These are phyloP conservation scores for Takifugu flavidus DNA, from an alignment of 2,113 vertebrate species.

Conservation along the genomic window DNA sequence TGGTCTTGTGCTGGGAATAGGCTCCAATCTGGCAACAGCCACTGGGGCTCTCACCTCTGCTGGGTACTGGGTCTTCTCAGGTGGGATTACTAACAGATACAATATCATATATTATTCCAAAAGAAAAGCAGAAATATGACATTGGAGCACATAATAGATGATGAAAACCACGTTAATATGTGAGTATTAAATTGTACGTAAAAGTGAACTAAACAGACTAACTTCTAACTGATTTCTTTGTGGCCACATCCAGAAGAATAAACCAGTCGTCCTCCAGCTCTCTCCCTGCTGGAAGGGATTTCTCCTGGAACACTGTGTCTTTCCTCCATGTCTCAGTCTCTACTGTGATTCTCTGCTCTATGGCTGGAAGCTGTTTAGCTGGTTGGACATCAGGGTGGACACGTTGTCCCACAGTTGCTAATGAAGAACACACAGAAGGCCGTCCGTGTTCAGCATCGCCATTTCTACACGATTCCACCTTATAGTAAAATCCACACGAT, in stretches of 20 bases:
- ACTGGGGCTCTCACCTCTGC: constrained; percentile 25
- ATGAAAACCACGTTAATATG: background rate
- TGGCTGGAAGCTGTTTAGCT: constrained; percentile 20
- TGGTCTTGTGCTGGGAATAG: constrained; percentile 32
- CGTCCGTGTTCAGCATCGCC: constrained; percentile 21
- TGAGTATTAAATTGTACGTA: background rate
- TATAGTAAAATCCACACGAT: constrained; percentile 58
- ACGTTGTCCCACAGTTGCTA: constrained; percentile 25
- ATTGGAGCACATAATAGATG: background rate
- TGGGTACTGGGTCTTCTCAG: constrained; percentile 21
- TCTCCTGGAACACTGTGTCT: constrained; percentile 9
- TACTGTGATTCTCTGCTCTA: constrained; percentile 25
- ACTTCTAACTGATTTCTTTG: constrained; percentile 55
- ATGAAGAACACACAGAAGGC: constrained; percentile 19
- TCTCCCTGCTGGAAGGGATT: constrained; percentile 21
- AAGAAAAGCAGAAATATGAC: background rate
- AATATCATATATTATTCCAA: constrained; percentile 26
- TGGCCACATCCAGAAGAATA: constrained; percentile 35
- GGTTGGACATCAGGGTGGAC: constrained; percentile 26
- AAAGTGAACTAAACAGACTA: background rate
- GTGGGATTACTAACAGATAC: constrained; percentile 37
- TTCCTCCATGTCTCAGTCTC: constrained; percentile 14
- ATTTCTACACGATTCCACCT: too few relatives aligned
- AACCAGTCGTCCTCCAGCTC: constrained; percentile 65
- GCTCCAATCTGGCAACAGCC: constrained; percentile 5